Evolutionary conservation across 2,113 vertebrate genomes (phyloP).

Genomic region (Nothobranchius kuhntae): DNA sequence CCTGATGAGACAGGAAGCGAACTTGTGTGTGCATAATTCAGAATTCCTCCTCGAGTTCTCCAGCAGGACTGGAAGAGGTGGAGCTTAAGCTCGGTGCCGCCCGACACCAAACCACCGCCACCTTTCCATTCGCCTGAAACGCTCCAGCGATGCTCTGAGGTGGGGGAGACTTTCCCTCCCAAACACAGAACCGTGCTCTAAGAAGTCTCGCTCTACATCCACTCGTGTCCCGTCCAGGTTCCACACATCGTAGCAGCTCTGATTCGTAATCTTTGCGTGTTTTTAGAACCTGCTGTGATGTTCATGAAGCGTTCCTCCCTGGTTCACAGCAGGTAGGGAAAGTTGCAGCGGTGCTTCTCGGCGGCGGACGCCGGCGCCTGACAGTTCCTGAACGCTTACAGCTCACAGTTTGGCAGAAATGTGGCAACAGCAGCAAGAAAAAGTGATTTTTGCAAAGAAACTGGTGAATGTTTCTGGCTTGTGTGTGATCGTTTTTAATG

Average conservation of each 20-base stretch:
- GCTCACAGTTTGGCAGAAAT: constrained; percentile 57
- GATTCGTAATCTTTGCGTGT: constrained; percentile 10
- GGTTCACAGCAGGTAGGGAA: constrained; percentile 67
- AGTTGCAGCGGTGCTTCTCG: constrained; percentile 62
- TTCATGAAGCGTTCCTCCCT: constrained; percentile 42
- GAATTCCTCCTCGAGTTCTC: constrained; percentile 34
- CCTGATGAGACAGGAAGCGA: constrained; percentile 52
- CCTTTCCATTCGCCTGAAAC: constrained; percentile 17
- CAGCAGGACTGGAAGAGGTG: constrained; percentile 34
- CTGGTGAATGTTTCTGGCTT: constrained; percentile 40
- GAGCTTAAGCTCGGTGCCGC: constrained; percentile 18
- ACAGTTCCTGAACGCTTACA: constrained; percentile 24
- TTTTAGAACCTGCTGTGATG: constrained; percentile 24
- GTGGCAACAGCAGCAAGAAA: constrained; percentile 64
- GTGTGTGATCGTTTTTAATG: constrained; percentile 11
- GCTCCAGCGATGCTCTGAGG: constrained; percentile 48
- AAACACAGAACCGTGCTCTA: constrained; percentile 20
- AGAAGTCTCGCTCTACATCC: constrained; percentile 28
- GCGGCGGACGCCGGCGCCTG: constrained; percentile 33
- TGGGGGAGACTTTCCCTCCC: constrained; percentile 10
- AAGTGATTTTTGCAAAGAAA: constrained; percentile 55
- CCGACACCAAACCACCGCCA: constrained; percentile 16
- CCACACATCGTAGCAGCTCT: constrained; percentile 4
- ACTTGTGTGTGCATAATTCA: constrained; percentile 55
- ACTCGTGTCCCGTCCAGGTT: constrained; percentile 27